These are phyloP conservation scores for Thaumetopoea pityocampa DNA, from an alignment of 1,140 invertebrate species.

Conservation along the genomic window DNA sequence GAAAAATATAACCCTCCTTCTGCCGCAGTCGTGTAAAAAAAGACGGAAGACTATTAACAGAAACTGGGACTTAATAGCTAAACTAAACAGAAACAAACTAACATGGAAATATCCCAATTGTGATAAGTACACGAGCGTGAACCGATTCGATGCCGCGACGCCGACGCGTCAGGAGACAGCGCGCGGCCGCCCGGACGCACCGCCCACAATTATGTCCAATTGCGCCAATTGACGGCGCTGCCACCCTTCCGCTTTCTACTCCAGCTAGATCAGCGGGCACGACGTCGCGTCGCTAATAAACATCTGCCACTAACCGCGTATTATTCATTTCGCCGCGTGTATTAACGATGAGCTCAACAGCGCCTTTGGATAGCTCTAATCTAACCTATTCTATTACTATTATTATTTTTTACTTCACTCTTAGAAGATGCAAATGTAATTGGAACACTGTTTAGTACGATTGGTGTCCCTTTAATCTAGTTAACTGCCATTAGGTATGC, in stretches of 20 bases:
- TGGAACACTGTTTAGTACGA: too few relatives aligned
- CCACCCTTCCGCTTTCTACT: slow-evolving; percentile 70
- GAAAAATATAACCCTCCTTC: too few relatives aligned
- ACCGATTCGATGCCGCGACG: slow-evolving; percentile 8
- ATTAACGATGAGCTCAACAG: background rate
- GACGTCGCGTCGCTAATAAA: slow-evolving; percentile 30
- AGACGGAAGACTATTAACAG: too few relatives aligned
- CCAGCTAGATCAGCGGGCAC: slow-evolving; percentile 35
- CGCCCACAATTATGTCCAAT: slow-evolving; percentile 69
- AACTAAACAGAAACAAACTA: background rate
- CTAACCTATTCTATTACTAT: slow-evolving; percentile 3
- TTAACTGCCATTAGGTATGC: too few relatives aligned
- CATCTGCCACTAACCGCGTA: slow-evolving; percentile 45
- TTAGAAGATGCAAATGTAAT: background rate
- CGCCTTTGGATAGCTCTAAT: background rate
- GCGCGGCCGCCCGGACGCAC: slow-evolving; percentile 60
- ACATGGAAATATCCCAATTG: too few relatives aligned
- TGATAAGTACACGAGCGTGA: too few relatives aligned
- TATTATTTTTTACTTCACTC: background rate
- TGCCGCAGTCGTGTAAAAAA: too few relatives aligned
- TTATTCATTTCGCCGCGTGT: background rate
- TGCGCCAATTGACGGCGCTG: slow-evolving; percentile 68
- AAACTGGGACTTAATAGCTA: too few relatives aligned
- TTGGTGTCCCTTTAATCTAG: too few relatives aligned
- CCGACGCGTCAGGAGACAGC: slow-evolving; percentile 26